Evolutionary conservation across 2,888 invertebrate species (phyloP).

Genomic region (Eilema depressum): DNA sequence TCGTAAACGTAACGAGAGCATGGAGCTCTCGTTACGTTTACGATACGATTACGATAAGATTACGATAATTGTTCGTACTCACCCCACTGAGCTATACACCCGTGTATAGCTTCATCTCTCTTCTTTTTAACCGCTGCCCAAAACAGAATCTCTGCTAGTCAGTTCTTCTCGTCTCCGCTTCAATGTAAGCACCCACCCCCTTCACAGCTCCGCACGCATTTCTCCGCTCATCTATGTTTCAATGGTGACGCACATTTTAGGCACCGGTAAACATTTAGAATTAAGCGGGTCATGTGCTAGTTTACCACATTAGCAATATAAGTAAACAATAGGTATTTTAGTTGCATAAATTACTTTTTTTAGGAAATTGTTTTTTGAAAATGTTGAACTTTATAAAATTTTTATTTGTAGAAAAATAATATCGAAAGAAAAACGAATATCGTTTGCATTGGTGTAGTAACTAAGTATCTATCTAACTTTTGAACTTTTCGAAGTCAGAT

Average conservation of each 20-base stretch:
- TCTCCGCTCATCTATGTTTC: neutral
- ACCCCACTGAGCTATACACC: no score
- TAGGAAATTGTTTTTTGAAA: neutral
- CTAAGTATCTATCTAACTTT: no score
- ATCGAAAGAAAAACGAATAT: neutral
- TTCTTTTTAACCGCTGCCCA: no score
- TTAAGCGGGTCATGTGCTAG: neutral
- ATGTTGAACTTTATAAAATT: neutral
- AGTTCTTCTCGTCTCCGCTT: neutral
- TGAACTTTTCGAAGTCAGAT: neutral
- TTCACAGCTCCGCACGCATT: neutral
- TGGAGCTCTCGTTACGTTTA: no score
- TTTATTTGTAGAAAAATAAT: neutral
- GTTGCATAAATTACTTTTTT: neutral
- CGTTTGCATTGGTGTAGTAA: no score
- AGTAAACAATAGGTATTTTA: neutral
- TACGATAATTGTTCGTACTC: no score
- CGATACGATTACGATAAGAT: no score
- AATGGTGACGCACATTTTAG: neutral
- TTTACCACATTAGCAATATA: constrained; percentile 1
- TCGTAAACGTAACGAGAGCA: no score
- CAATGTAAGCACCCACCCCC: neutral
- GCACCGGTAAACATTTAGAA: neutral
- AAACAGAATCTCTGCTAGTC: neutral
- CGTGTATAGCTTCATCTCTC: no score